Percentiles rank a stretch among this genome's conserved stretches.
These are phyloP conservation scores for Zaprionus tsacasi DNA, from an alignment of 1,140 invertebrate genomes.

Conservation along the genomic window DNA sequence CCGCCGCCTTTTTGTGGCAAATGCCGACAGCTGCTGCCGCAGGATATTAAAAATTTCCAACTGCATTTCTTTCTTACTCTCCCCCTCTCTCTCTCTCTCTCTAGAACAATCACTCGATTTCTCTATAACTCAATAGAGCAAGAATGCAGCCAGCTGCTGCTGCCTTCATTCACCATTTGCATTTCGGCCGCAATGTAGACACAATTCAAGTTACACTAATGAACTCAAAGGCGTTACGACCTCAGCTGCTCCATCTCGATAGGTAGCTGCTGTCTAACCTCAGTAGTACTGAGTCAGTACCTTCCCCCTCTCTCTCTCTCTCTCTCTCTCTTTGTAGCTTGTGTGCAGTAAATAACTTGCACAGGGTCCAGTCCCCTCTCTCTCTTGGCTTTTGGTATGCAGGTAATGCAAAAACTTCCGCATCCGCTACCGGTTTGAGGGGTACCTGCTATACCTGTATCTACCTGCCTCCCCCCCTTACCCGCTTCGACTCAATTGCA, in stretches of 20 bases:
- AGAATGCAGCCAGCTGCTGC: neutral
- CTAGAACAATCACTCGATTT: conserved; percentile 38
- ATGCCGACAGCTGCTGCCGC: conserved; percentile 65
- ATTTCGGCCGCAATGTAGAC: conserved; percentile 29
- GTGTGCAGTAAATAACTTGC: conserved; percentile 66
- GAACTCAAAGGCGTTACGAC: conserved; percentile 58
- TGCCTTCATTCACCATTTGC: conserved; percentile 43
- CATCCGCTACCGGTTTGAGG: neutral
- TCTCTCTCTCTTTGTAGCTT: conserved; percentile 35
- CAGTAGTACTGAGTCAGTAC: too few species aligned
- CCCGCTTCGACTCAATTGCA: conserved; percentile 13
- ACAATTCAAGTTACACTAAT: conserved; percentile 57
- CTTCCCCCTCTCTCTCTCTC: neutral
- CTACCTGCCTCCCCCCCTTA: neutral
- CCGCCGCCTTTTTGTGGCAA: conserved; percentile 62
- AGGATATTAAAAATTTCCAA: conserved; percentile 80
- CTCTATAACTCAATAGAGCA: conserved; percentile 11
- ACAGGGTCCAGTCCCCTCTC: conserved; percentile 11
- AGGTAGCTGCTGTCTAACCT: neutral
- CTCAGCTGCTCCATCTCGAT: neutral
- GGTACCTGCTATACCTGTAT: too few species aligned
- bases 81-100: conserved; percentile 2
- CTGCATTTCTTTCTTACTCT: conserved; percentile 61
- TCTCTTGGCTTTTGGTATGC: conserved; percentile 46
- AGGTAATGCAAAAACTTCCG: conserved; percentile 74